Evolutionary conservation across 2,888 invertebrate species (phyloP).

Genomic region (Unio pictorum): DNA sequence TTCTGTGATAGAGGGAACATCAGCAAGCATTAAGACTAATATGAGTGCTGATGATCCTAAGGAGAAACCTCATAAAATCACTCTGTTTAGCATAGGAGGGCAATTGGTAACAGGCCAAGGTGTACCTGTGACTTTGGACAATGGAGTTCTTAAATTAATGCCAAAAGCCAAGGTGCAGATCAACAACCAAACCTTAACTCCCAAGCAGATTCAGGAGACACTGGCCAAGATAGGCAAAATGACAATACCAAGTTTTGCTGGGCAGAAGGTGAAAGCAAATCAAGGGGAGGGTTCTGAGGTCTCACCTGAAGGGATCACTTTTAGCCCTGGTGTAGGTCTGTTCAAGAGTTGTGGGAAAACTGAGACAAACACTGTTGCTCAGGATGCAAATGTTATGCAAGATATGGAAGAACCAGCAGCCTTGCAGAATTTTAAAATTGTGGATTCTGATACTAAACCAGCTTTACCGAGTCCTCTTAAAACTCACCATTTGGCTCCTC

Average conservation of each 20-base stretch:
- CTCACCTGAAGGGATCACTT: no score
- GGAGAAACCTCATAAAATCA: constrained; percentile 28
- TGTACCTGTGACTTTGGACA: constrained; percentile 56
- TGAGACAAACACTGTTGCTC: no score
- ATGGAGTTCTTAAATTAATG: constrained; percentile 52
- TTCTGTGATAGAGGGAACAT: constrained; percentile 1
- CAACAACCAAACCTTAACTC: constrained; percentile 42
- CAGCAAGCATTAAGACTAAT: background rate
- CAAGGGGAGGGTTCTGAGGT: no score
- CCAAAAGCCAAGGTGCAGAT: constrained; percentile 45
- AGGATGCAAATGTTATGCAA: no score
- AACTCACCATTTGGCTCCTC: no score
- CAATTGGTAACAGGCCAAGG: constrained; percentile 62
- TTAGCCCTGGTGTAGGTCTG: no score
- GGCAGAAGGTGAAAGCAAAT: no score
- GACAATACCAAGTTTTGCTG: constrained; percentile 8
- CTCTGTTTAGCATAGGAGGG: constrained; percentile 58
- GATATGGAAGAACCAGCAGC: no score
- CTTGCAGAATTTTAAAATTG: no score
- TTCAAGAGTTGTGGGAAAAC: no score
- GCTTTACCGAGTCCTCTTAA: no score
- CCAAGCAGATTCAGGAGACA: constrained; percentile 34
- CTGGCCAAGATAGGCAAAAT: constrained; percentile 29
- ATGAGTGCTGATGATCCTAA: constrained; percentile 10
- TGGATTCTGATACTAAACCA: no score